These are phyloP conservation scores for Psittacula cyanocephala DNA, from an alignment of 2,113 vertebrate species.

Conservation along the genomic window DNA sequence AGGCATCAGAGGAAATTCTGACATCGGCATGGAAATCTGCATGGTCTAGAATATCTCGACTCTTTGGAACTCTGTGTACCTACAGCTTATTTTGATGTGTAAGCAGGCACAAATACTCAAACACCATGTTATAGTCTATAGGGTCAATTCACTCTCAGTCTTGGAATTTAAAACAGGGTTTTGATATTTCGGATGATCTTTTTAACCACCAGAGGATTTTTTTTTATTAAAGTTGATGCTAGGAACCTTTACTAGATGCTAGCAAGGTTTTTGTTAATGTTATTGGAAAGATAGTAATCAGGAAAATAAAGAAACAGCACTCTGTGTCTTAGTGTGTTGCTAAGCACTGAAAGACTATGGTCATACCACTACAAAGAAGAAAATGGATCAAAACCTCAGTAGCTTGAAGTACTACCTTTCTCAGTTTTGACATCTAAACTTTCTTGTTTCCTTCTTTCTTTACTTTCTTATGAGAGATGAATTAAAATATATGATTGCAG, in stretches of 20 bases:
- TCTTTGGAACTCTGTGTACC: not conserved
- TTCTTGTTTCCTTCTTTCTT: not conserved
- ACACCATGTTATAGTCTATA: not conserved
- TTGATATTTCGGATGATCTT: not conserved
- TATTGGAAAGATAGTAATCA: not conserved
- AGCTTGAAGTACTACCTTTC: not conserved
- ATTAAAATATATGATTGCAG: not conserved
- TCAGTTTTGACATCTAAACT: not conserved
- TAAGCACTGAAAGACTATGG: not conserved
- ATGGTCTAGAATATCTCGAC: not conserved
- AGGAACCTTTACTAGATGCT: not conserved
- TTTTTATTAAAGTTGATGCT: not conserved
- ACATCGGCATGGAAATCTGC: not conserved
- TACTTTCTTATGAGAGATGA: not conserved
- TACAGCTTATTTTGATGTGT: not conserved
- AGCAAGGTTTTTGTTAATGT: rapidly evolving
- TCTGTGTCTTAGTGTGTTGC: not conserved
- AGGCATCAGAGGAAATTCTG: not conserved
- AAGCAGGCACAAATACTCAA: not conserved
- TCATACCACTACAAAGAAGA: not conserved
- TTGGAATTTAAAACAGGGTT: not conserved
- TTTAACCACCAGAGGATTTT: not conserved
- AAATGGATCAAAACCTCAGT: not conserved
- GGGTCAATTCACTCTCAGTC: not conserved
- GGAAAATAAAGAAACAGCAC: not conserved